These are phyloP conservation scores for Caenorhabditis parvicauda DNA, from an alignment of 2,888 invertebrate species.

Conservation along the genomic window DNA sequence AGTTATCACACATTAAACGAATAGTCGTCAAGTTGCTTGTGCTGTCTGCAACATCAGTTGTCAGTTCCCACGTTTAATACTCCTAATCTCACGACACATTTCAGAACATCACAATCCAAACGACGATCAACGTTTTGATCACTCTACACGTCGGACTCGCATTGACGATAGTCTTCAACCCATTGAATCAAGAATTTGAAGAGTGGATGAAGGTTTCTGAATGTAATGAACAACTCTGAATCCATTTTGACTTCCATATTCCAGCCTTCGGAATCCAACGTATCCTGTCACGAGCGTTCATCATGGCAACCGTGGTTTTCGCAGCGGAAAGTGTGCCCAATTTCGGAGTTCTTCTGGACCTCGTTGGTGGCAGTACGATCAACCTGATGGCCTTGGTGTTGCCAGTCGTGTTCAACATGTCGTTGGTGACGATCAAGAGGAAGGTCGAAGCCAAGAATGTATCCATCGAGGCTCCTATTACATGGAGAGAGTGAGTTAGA, in stretches of 20 bases:
- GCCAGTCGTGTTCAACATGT: slow-evolving; percentile 53
- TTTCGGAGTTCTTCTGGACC: slow-evolving; percentile 54
- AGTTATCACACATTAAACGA: no score
- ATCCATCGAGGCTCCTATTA: slow-evolving; percentile 16
- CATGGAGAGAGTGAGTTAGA: slow-evolving; percentile 43
- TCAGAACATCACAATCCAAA: slow-evolving; percentile 41
- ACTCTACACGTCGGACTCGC: slow-evolving; percentile 54
- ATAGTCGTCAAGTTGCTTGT: no score
- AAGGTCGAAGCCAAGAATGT: slow-evolving; percentile 33
- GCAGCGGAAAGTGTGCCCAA: slow-evolving; percentile 55
- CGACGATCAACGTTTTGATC: slow-evolving; percentile 47
- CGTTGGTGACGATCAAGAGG: slow-evolving; percentile 30
- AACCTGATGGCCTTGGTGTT: slow-evolving; percentile 56
- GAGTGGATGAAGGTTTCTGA: slow-evolving; percentile 48
- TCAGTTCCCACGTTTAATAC: no score
- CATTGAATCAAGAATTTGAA: slow-evolving; percentile 54
- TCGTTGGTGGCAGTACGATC: slow-evolving; percentile 52
- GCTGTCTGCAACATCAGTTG: no score
- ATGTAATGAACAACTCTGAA: slow-evolving; percentile 17
- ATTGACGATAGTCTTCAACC: slow-evolving; percentile 54
- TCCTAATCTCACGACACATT: no score
- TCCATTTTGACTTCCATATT: background rate
- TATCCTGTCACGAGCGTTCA: slow-evolving; percentile 38
- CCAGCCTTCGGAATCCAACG: slow-evolving; percentile 40
- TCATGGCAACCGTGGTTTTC: slow-evolving; percentile 51